Conservation (phyloP, 2,113 vertebrate species). For the Castor canadensis region DNA sequence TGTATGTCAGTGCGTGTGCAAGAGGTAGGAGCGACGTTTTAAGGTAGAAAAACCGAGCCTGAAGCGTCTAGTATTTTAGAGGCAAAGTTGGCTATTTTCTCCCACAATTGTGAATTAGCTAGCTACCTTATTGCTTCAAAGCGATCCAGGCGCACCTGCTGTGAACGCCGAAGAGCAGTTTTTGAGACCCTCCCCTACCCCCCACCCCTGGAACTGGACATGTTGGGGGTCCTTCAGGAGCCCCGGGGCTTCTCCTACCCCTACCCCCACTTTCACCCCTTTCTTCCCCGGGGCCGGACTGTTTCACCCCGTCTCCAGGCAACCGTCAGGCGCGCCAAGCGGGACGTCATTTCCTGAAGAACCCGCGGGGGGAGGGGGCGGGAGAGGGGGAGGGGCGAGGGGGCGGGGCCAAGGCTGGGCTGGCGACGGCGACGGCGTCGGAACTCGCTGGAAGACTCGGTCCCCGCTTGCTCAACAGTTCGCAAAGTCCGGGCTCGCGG, state of each 20-base stretch:
- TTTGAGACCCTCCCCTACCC: not conserved
- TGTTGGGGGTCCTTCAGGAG: not conserved
- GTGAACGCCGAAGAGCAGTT: not conserved
- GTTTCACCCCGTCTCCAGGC: slow-evolving; percentile 84
- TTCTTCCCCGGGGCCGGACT: slow-evolving; percentile 59
- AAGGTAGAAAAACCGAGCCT: not conserved
- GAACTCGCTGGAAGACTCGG: slow-evolving; percentile 68
- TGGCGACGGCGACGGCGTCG: slow-evolving; percentile 60
- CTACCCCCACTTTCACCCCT: slow-evolving; percentile 42
- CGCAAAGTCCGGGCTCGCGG: slow-evolving; percentile 53
- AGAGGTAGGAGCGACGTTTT: not conserved
- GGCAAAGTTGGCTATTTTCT: slow-evolving; percentile 42
- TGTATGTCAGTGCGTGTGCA: not conserved
- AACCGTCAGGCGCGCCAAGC: slow-evolving; percentile 74
- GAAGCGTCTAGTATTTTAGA: not conserved
- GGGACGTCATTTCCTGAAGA: slow-evolving; percentile 85
- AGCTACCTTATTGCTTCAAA: not conserved
- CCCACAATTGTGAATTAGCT: slow-evolving; percentile 23
- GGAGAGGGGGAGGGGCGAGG: slow-evolving; percentile 33
- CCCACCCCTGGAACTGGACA: not conserved
- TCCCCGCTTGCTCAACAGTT: slow-evolving; percentile 74
- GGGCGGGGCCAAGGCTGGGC: slow-evolving; percentile 53
- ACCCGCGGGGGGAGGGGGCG: slow-evolving; percentile 38
- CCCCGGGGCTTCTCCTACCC: not conserved
- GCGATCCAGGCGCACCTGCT: not conserved